Base-by-base conservation (phyloP, 2,888 invertebrate species). In the Hyposoter didymator region DNA sequence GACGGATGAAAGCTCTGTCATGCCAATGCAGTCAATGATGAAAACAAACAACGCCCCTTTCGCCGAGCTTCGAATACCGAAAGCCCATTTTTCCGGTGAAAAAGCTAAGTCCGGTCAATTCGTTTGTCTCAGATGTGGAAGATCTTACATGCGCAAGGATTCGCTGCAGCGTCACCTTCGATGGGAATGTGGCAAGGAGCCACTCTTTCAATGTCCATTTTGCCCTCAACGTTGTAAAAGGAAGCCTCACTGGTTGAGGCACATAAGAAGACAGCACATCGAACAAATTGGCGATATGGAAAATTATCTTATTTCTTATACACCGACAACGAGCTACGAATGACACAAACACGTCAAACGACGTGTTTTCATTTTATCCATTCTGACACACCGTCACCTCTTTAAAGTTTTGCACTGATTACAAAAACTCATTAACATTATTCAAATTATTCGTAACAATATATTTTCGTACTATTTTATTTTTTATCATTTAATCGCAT, bases 61-160 rank as follows among this genome's bases (percentile, higher is more conserved):
- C 78, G 89, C 91, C 10, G 90, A 90, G 66, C 86, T 92, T 45
- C 92, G 91, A 83, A 92, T 93, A 87, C 93, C 92, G 8, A 92
- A 92, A 76, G 90, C 91, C 10, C 89, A 90, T 69, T 90, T 88
- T 62, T 83, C 86, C 3, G 84, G 87, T 14, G 90, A 90, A 79
- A 90, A 90, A 47, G 1, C 59, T 0, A 47, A 35, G 22, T 89
- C 89, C 22, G 94, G 94, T 80, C 94, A 95, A 84, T 95, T 95
- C 89, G 93, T 94, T 28, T 96, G 96, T 91, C 91, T 93, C 76
- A 94, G 94, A 67, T 96, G 96, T 88, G 94, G 94, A 88, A 95
- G 95, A 92, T 95, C 94, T 84, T 96, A 96, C 91, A 94, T 95
- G 90, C 94, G 96, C 66, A 95, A 95, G 90, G 95, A 96, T 17